Conservation (phyloP, 2,888 invertebrate species). For the Hyles lineata region DNA sequence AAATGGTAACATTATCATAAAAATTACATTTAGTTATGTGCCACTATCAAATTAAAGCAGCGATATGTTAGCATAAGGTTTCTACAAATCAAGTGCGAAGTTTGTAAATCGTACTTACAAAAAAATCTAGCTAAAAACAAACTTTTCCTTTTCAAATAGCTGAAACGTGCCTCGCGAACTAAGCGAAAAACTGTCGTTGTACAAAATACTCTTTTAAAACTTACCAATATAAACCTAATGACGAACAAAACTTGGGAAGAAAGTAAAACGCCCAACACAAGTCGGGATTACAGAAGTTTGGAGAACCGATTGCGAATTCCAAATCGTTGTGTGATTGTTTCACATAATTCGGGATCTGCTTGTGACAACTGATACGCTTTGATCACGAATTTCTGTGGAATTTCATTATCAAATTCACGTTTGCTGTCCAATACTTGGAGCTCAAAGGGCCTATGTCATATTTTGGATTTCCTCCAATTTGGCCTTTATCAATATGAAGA, state of each 20-base stretch:
- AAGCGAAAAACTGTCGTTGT: slow-evolving; percentile 16
- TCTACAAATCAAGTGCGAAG: too few species aligned
- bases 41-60: too few species aligned
- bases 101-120: too few species aligned
- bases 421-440: neutral
- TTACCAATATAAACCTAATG: slow-evolving; percentile 30
- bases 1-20: too few species aligned
- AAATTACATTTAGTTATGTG: too few species aligned
- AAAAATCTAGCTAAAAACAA: too few species aligned
- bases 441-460: too few species aligned
- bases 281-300: neutral
- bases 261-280: slow-evolving; percentile 19
- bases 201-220: slow-evolving; percentile 27
- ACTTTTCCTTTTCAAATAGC: neutral
- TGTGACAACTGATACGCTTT: slow-evolving; percentile 1
- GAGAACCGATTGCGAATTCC: neutral
- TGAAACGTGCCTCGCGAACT: neutral
- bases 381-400: neutral
- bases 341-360: neutral
- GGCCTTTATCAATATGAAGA: too few species aligned
- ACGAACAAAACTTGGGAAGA: slow-evolving; percentile 23
- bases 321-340: neutral
- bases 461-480: too few species aligned
- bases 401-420: neutral
- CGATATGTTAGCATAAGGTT: too few species aligned